A percentile compares a stretch with the other conserved stretches of the same genome.
Conservation (phyloP, 2,797 vertebrate genomes). For the Gymnothorax reevesii region DNA sequence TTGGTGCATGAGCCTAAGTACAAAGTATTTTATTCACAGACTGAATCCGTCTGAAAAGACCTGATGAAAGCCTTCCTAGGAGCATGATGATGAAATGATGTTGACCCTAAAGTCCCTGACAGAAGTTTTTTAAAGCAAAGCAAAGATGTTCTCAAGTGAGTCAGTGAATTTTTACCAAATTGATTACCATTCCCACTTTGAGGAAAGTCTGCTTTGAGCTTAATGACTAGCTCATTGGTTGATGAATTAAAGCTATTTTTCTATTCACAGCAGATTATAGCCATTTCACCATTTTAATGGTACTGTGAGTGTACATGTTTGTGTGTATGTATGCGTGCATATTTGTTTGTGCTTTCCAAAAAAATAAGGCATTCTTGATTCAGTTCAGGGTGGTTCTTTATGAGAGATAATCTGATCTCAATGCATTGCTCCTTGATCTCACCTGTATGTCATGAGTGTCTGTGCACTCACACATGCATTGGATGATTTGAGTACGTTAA, state of each 20-base stretch:
- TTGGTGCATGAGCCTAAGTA: background rate
- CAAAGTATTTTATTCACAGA: background rate
- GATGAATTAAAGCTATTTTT: background rate
- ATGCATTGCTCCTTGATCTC: background rate
- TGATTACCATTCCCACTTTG: background rate
- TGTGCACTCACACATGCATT: background rate
- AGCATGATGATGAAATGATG: background rate
- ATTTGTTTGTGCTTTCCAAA: background rate
- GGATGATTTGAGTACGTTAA: background rate
- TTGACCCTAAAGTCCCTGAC: background rate
- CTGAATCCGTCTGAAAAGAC: background rate
- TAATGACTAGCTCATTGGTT: background rate
- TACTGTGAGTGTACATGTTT: background rate
- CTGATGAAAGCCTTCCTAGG: background rate
- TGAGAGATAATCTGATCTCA: background rate
- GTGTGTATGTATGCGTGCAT: background rate
- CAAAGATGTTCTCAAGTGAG: background rate
- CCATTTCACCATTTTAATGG: no score
- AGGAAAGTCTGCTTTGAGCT: background rate
- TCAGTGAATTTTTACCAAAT: background rate
- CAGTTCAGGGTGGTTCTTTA: background rate
- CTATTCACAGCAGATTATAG: no score
- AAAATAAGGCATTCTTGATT: background rate
- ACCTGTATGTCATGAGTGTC: background rate
- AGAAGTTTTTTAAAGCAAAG: background rate